Base-by-base conservation (phyloP, 2,888 invertebrate genomes). In the Hofmannophila pseudospretella region DNA sequence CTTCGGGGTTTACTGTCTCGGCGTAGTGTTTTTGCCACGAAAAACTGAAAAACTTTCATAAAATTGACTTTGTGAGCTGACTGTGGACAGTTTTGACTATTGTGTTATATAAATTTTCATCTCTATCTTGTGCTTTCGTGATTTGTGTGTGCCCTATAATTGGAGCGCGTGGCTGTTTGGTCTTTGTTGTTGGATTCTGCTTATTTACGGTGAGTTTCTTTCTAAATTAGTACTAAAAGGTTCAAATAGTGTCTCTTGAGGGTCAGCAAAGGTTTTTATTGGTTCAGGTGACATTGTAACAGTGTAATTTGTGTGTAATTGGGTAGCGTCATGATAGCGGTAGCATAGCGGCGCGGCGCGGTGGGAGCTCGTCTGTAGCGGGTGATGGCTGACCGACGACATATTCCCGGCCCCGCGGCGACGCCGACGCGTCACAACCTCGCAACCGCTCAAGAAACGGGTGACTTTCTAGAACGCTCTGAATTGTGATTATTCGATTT, bases 151-250 rank as follows among this genome's bases (percentile, higher is more conserved):
- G 86, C 67, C 75, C 77, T 77, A 56, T 77, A 80, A 77, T 76
- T 78, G 81, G 84, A 87, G 87, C 87, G 87, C 87, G 87, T 88
- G 87, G 87, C 87, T 82, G 80, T 72, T 74, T 69, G 73, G 67
- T 78, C 87, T 88, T 87, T 88, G 87, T 88, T 88, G 79, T 87
- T 80, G 77, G 84, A 84, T 80, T 81, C 77, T 45, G 63, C 79
- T 51, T 74, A 77, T 74, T 75, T 75, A 80, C 80, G 84, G 85
- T 86, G 54, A 85, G 85, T 81, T 74, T 56, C 45, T 49, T 38
- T 37, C 44, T 58, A 60, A 56, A 58, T 54, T 52, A 48, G 54
- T 44, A 48, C 53, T 51, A 51, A 58, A 41, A 51, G 47, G 40
- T 51, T 47, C 50, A 45, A 50, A 50, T 42, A 25, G 38, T 41